Percentiles rank a stretch among this genome's conserved stretches.
Conservation (phyloP, 35 echinoderm and acorn worm species). For the Lytechinus variegatus region DNA sequence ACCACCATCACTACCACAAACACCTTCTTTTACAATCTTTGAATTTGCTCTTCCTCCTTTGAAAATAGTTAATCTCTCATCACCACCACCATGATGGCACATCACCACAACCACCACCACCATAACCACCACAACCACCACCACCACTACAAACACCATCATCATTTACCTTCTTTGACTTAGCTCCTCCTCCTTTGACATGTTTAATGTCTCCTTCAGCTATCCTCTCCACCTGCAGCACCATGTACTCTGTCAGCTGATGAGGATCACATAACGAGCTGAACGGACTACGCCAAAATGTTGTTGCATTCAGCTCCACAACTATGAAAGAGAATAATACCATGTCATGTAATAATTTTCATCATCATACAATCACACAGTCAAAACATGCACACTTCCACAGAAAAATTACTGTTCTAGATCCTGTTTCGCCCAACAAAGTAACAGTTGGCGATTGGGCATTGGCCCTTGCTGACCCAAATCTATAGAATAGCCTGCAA, state of each 20-base stretch:
- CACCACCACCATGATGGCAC: background rate
- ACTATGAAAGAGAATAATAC: conserved; percentile 37
- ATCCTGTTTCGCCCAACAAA: no score
- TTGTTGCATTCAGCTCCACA: conserved; percentile 65
- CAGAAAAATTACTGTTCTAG: no score
- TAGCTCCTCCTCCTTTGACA: conserved; percentile 71
- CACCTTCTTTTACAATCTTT: background rate
- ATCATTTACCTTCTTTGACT: conserved; percentile 79
- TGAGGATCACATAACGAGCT: conserved; percentile 67
- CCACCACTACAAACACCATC: background rate
- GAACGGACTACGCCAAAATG: conserved; percentile 87
- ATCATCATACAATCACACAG: no score
- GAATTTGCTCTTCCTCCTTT: background rate
- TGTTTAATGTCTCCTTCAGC: conserved; percentile 59
- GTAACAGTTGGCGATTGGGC: no score
- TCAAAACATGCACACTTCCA: no score
- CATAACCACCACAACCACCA: background rate
- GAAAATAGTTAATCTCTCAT: no score
- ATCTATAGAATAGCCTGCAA: no score
- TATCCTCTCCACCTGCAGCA: conserved; percentile 80
- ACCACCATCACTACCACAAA: background rate
- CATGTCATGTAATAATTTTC: no score
- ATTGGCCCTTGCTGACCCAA: no score
- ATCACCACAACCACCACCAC: background rate
- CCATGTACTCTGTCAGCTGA: conserved; percentile 82